These are phyloP conservation scores for Lithophane leautieri DNA, from an alignment of 2,888 invertebrate species.

Conservation along the genomic window DNA sequence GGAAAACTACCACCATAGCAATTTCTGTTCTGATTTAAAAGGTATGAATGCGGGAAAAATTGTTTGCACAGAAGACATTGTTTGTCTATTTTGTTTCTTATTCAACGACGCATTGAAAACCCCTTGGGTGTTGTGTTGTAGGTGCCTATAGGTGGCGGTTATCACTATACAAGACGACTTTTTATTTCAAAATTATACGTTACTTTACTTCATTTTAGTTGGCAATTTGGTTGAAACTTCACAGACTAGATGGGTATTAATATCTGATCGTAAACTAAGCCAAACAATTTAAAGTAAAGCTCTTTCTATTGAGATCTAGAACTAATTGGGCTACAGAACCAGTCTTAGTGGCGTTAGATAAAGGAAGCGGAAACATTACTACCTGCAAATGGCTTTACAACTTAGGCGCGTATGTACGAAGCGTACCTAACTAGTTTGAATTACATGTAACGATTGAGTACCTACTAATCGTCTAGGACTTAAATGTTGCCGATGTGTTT, in stretches of 20 bases:
- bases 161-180: not conserved
- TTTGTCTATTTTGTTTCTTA: not conserved
- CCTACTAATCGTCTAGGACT: not conserved
- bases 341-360: conserved; percentile 16
- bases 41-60: too few relatives aligned
- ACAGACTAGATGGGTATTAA: not conserved
- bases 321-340: conserved; percentile 5
- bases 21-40: not conserved
- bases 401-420: not conserved
- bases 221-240: not conserved
- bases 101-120: not conserved
- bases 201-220: not conserved
- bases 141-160: not conserved
- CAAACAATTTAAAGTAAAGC: not conserved
- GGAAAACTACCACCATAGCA: not conserved
- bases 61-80: not conserved
- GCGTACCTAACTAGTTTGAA: conserved; percentile 4
- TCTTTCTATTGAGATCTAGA: not conserved
- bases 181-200: not conserved
- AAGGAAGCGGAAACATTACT: conserved; percentile 25
- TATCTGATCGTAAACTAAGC: not conserved
- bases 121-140: not conserved
- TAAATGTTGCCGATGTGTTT: too few relatives aligned
- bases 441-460: not conserved
- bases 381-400: conserved; percentile 21